Conservation (phyloP, 2,113 vertebrate genomes). For the Peromyscus polionotus region DNA sequence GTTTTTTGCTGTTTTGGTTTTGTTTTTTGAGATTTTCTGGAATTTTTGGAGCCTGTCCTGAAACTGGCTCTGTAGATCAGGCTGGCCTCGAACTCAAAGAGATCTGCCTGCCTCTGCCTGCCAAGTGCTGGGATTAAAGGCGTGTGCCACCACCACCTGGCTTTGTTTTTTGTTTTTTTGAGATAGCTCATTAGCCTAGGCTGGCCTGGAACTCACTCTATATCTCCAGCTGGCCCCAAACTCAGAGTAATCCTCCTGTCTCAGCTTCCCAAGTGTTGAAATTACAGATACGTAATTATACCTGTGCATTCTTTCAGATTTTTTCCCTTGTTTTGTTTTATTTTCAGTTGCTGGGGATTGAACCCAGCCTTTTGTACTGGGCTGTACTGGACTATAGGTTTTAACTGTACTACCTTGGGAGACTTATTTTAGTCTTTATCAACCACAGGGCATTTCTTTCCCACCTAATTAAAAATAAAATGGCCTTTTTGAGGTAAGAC, state of each 20-base stretch:
- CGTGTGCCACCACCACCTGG: too few species aligned
- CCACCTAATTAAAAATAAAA: slow-evolving; percentile 54
- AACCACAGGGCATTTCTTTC: slow-evolving; percentile 31
- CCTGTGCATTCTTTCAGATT: neutral
- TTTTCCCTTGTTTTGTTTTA: neutral
- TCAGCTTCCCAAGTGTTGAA: neutral
- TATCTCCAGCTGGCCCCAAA: neutral
- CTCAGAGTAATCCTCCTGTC: neutral
- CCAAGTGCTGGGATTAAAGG: too few species aligned
- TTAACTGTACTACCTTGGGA: slow-evolving; percentile 8
- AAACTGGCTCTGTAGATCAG: too few species aligned
- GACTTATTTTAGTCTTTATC: slow-evolving; percentile 38
- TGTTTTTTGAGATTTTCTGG: too few species aligned
- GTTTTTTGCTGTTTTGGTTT: too few species aligned
- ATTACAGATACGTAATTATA: neutral
- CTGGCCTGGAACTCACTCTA: neutral
- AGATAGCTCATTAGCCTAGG: neutral
- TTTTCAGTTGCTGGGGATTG: neutral
- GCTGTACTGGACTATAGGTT: neutral
- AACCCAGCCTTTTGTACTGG: neutral
- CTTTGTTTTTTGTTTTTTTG: neutral
- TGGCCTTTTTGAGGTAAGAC: neutral
- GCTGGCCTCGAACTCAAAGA: too few species aligned
- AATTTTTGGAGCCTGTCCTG: too few species aligned
- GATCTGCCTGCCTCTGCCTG: too few species aligned